Evolutionary conservation across 2,888 invertebrate species (phyloP), one percentile per base, ranked within the genome.

Genomic region (Linyphia triangularis): DNA sequence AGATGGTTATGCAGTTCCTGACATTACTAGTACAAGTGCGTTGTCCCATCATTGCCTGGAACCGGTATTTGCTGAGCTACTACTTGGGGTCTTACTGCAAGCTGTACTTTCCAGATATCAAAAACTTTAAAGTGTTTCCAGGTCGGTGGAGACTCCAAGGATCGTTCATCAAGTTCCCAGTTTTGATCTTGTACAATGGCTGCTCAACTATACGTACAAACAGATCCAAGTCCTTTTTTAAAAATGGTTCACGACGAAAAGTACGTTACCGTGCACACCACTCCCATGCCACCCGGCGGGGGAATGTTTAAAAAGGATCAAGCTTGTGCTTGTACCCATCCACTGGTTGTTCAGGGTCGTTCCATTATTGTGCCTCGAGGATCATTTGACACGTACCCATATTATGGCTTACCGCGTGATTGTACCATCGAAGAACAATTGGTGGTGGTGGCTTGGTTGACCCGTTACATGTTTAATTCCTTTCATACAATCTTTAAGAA

Each of bases 371-470:
- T 28, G 5, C 13, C 61, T 22, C 6, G 16, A 43, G 24, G 43
- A 6, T 10, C 43, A 0, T 40, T 70, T 9, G 10, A 7, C 19
- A 40, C 43, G 3, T 63, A 43, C 26, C 65, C 78, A 2, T 2
- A 5, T 43, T 78, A 78, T 24, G 40, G 40, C 5, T 22, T 78
- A 10, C 65, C 63, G 4, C 0, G 9, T 13, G 16, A 13, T n/a
- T 65, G 43, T 26, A 78, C 78, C 19, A 3, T 16, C 19, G 0
- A 2, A 0, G 65, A 78, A 16, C 7, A 28, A 1, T 10, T 65
- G 19, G 65, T 65, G 4, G 1, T 78, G 2, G 40, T 78, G 0
- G 16, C 40, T 1, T 78, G 78, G 78, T 33, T 78, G 19, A 63
- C 65, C 19, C 65, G 51, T 6, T 57, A 78, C 24, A 13, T 7